Evolutionary conservation across 2,888 invertebrate species (phyloP), one percentile per base, ranked within the genome.

Genomic region (Drosophila mettleri): DNA sequence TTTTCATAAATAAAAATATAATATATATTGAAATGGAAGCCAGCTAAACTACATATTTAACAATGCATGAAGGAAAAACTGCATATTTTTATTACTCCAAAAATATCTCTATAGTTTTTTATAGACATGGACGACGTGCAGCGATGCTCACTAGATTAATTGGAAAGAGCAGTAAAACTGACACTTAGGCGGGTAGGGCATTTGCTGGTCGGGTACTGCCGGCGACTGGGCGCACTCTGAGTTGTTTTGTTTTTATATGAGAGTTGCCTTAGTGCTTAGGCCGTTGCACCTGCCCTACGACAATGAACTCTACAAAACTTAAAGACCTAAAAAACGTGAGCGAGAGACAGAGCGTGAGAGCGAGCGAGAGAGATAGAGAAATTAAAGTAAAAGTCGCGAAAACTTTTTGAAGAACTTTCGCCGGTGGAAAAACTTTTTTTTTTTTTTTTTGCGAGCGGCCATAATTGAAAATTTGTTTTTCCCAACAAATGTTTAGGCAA

Each of bases 311-410:
- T 53, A 54, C 38, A 45, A 49, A 79, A 83, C 72, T 85, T 82
- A 46, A 80, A 69, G 60, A 55, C 65, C 55, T 52, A 57, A 71
- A 64, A 51, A 29, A 58, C 43, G 27, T n/a, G 58, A 60, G 53
- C 33, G 66, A 57, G 60, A 51, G 54, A 24, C 27, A 27, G 36
- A 36, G 20, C 16, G 10, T 16, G 12, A 70, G 64, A 57, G 43
- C 48, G 16, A 38, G 57, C 8, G 38, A n/a, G 12, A 9, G 12
- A 16, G 16, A 20, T 61, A n/a, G 58, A 39, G 71, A 82, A 81
- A 82, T 88, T 82, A 88, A 82, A 82, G 81, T 75, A 88, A 81
- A 81, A 82, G 88, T 82, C 81, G 88, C 77, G 46, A 62, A 86
- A 82, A 88, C 66, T 83, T 88, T 80, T 70, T 68, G 75, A 34